A percentile compares a stretch with the other conserved stretches of the same genome.
phyloP scores from a whole-genome alignment of 1,140 invertebrate genomes.

The Formica exsecta region DNA sequence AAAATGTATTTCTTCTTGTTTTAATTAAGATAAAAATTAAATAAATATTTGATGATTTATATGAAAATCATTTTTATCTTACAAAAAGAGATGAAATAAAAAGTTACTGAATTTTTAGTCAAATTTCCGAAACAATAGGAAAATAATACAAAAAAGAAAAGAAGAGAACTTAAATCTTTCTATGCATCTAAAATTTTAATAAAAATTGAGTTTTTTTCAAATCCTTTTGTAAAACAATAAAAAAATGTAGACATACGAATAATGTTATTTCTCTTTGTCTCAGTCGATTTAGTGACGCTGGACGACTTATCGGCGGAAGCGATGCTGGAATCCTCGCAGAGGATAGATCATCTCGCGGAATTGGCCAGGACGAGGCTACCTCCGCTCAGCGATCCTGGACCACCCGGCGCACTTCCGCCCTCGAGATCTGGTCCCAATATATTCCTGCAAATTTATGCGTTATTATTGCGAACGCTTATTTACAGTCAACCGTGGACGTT shows the following conservation, averaged over 20 bases:
- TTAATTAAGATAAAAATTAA: neutral
- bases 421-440: slow-evolving; percentile 88
- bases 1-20: too few species aligned
- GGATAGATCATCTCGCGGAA: slow-evolving; percentile 96
- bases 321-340: slow-evolving; percentile 96
- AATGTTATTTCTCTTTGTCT: slow-evolving; percentile 66
- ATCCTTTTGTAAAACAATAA: neutral
- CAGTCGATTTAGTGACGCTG: slow-evolving; percentile 96
- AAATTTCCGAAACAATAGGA: neutral
- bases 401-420: slow-evolving; percentile 91
- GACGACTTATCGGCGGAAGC: slow-evolving; percentile 97
- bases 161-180: neutral
- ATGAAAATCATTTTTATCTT: neutral
- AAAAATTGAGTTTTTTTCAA: neutral
- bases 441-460: slow-evolving; percentile 89
- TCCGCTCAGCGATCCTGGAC: slow-evolving; percentile 91
- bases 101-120: neutral
- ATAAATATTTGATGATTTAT: neutral
- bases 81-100: neutral
- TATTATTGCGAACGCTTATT: slow-evolving; percentile 89
- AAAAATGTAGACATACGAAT: neutral
- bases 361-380: slow-evolving; percentile 90
- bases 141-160: neutral
- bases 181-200: neutral
- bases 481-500: slow-evolving; percentile 96